phyloP scores from a whole-genome alignment of 2,797 vertebrate species.

The Miichthys miiuy region DNA sequence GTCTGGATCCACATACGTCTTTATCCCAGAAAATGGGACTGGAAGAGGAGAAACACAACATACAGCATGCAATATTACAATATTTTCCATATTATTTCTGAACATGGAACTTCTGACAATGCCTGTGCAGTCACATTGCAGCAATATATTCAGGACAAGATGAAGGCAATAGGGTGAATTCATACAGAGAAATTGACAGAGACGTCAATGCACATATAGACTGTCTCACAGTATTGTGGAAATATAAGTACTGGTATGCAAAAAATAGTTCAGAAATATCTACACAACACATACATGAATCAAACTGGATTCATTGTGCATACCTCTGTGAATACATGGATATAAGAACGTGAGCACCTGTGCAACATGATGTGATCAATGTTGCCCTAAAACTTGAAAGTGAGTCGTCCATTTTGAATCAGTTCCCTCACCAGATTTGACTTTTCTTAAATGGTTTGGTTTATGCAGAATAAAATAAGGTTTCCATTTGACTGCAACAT shows the following conservation, averaged over 20 bases:
- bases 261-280: background rate
- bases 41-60: conserved; percentile 47
- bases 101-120: conserved; percentile 1
- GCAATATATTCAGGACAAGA: background rate
- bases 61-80: conserved; percentile 58
- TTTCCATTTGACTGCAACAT: background rate
- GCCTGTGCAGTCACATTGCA: background rate
- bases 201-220: background rate
- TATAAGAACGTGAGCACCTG: background rate
- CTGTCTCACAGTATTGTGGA: background rate
- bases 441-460: background rate
- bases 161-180: background rate
- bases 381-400: background rate
- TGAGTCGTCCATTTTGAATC: background rate
- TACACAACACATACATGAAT: background rate
- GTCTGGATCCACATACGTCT: conserved; percentile 97
- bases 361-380: background rate
- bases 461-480: background rate
- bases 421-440: background rate
- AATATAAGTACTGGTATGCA: background rate
- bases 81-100: background rate
- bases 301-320: background rate
- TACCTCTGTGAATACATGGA: background rate
- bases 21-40: conserved; percentile 94
- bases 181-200: background rate